Evolutionary conservation across 2,888 invertebrate genomes (phyloP).

Genomic region (Amphipoea oculea): DNA sequence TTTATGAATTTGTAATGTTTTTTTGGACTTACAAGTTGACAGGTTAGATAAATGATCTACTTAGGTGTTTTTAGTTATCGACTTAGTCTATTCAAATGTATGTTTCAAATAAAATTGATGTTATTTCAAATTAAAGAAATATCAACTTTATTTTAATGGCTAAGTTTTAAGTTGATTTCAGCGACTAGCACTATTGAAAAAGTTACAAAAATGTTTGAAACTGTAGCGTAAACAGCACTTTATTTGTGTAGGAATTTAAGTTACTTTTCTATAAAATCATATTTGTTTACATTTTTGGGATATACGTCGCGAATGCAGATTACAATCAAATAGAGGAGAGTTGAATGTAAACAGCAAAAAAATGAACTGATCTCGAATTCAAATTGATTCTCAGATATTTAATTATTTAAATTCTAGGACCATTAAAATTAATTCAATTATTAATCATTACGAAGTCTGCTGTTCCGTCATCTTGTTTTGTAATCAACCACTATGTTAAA

Average conservation of each 20-base stretch:
- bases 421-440: constrained; percentile 30
- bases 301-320: too few relatives aligned
- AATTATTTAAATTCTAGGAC: neutral
- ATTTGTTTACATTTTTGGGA: too few relatives aligned
- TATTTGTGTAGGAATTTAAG: too few relatives aligned
- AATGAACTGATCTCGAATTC: neutral
- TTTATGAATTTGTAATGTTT: constrained; percentile 18
- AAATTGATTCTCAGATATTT: neutral
- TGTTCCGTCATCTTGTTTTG: constrained; percentile 20
- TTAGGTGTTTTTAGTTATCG: constrained; percentile 8
- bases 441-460: neutral
- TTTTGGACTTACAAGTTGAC: constrained; percentile 17
- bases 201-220: too few relatives aligned
- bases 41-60: constrained; percentile 20
- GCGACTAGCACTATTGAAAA: too few relatives aligned
- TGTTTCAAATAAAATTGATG: too few relatives aligned
- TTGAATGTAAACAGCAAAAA: neutral
- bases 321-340: constrained; percentile 1
- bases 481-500: constrained; percentile 1
- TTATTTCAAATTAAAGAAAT: too few relatives aligned
- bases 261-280: too few relatives aligned
- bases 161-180: too few relatives aligned
- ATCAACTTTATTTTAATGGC: too few relatives aligned
- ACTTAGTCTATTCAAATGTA: neutral
- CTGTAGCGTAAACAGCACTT: too few relatives aligned